Evolutionary conservation across 1,140 invertebrate species (phyloP), one percentile per base, ranked within the genome.

Genomic region (Dreissena polymorpha): DNA sequence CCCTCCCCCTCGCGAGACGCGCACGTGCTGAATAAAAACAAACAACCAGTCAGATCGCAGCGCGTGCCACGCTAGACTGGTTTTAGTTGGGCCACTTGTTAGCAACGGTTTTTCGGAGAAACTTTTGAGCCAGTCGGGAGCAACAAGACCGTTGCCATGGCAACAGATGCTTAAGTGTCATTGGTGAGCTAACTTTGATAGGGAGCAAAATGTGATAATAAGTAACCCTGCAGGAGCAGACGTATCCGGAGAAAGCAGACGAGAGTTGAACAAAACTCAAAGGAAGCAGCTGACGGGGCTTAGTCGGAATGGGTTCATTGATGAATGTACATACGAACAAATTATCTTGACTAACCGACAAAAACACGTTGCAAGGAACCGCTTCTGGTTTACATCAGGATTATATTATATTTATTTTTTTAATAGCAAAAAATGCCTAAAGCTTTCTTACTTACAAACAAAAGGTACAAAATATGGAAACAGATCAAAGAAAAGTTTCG

Each of bases 401-500:
- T 39, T 39, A 5, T 39, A 39, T 8, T 5, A 39, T 5, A 5
- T 39, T 5, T 5, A 39, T 5, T 39, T 39, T 5, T 5, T 39
- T 8, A 39, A 39, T 39, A 60, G 57, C 57, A 10, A 73, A 82
- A 75, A 68, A 83, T 83, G 81, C 81, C 81, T 21, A 76, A 77
- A 71, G 81, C 81, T 21, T 83, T 83, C 67, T 64, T 83, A 29
- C 67, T 83, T 27, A 83, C 81, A 12, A 83, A 83, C 67, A 83
- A 83, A 71, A 68, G 81, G 57, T 83, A 83, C 81, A 83, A 83
- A 64, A 82, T 82, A 73, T 82, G 79, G 79, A 82, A 82, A 57
- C 55, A 82, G 57, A 82, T 82, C 57, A 82, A 82, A 27, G 79
- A 82, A 27, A 82, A 70, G n/a, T 82, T 82, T 63, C 21, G 27